Conservation (phyloP, 2,113 vertebrate species). For the Microcebus ravelobensis region DNA sequence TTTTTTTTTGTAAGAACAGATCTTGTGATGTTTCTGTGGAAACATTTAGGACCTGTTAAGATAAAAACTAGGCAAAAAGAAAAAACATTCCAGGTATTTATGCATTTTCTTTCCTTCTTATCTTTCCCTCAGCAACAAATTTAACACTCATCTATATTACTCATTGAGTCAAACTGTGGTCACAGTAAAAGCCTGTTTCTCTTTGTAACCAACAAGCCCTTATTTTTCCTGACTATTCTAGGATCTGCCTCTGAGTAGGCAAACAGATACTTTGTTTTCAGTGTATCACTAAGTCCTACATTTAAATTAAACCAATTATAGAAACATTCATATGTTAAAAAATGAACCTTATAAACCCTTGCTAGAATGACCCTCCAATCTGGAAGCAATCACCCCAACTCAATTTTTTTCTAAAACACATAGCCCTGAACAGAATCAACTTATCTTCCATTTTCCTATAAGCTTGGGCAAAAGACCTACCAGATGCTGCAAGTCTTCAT, state of each 20-base stretch:
- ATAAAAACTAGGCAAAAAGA: slow-evolving; percentile 22
- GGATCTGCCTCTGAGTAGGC: not conserved
- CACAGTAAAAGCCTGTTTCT: not conserved
- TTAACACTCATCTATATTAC: not conserved
- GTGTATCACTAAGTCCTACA: not conserved
- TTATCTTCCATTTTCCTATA: not conserved
- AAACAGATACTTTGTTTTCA: not conserved
- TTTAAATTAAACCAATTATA: slow-evolving; percentile 7
- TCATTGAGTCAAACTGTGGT: not conserved
- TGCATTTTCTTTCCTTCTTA: not conserved
- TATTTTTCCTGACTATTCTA: not conserved
- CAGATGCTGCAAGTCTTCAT: not conserved
- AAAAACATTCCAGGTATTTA: not conserved
- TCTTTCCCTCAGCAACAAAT: not conserved
- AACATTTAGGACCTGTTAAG: slow-evolving; percentile 30
- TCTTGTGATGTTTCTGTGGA: not conserved
- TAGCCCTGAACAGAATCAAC: not conserved
- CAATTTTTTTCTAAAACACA: slow-evolving; percentile 4
- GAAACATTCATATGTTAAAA: not conserved
- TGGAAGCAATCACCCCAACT: not conserved
- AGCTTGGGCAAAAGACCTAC: not conserved
- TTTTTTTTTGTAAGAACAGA: not conserved
- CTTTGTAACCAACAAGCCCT: not conserved
- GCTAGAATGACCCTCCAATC: not conserved
- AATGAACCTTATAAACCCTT: not conserved